phyloP scores from a whole-genome alignment of 2,113 vertebrate species.

The Riparia riparia region DNA sequence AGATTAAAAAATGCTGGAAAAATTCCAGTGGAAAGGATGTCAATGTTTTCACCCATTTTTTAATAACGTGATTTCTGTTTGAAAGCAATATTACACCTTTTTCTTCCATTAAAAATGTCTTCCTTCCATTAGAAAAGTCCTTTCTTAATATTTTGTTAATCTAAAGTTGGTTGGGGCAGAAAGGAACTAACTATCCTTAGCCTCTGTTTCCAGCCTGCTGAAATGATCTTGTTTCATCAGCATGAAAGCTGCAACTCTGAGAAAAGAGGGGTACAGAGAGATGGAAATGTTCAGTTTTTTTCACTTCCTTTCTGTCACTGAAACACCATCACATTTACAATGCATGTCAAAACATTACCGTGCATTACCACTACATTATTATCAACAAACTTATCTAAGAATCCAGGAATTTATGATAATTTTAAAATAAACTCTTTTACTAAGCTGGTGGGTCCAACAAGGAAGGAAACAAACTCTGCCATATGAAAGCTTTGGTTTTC shows the following conservation, averaged over 20 bases:
- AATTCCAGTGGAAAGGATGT: background rate
- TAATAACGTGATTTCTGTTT: background rate
- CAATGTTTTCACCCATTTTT: background rate
- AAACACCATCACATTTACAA: background rate
- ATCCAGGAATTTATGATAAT: background rate
- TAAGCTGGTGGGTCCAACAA: background rate
- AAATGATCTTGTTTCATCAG: background rate
- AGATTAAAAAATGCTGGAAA: background rate
- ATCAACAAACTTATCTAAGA: background rate
- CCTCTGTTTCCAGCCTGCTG: background rate
- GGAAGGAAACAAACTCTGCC: background rate
- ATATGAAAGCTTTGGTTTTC: background rate
- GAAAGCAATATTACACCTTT: background rate
- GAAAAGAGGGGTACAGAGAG: background rate
- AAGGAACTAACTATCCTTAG: background rate
- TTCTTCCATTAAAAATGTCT: background rate
- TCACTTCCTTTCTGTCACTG: background rate
- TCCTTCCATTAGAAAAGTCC: background rate
- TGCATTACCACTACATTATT: background rate
- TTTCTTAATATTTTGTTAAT: background rate
- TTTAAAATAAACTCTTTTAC: background rate
- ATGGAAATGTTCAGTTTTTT: background rate
- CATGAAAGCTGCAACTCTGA: background rate
- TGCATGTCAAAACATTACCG: background rate
- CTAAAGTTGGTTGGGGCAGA: background rate